Conservation (phyloP, 2,797 vertebrate species). For the Dallia pectoralis region DNA sequence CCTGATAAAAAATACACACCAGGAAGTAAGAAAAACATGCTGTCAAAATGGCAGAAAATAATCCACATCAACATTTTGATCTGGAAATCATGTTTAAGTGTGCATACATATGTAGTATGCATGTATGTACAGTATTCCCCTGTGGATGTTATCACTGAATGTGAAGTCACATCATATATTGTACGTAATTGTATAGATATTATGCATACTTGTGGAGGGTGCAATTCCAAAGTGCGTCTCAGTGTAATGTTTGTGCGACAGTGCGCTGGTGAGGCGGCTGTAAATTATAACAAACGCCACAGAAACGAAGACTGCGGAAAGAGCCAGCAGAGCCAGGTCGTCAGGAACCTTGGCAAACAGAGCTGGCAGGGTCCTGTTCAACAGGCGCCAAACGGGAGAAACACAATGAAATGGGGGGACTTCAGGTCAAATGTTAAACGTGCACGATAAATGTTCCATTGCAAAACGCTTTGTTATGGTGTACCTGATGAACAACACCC, state of each 20-base stretch:
- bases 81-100: too few relatives aligned
- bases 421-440: not conserved
- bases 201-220: constrained; percentile 36
- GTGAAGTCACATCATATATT: constrained; percentile 10
- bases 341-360: constrained; percentile 42
- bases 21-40: constrained; percentile 54
- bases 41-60: constrained; percentile 38
- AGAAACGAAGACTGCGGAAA: constrained; percentile 18
- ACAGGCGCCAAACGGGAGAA: constrained; percentile 32
- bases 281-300: constrained; percentile 45
- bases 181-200: constrained; percentile 1
- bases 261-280: constrained; percentile 22
- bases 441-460: not conserved
- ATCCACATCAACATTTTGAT: constrained; percentile 8
- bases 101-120: constrained; percentile 10
- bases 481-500: not conserved
- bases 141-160: constrained; percentile 16
- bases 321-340: constrained; percentile 62
- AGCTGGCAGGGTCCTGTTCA: constrained; percentile 41
- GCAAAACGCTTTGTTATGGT: not conserved
- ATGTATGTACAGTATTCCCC: constrained; percentile 7
- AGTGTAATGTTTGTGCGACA: constrained; percentile 37
- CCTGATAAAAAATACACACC: constrained; percentile 54
- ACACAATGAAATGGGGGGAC: not conserved
- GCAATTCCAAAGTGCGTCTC: constrained; percentile 48